Base-by-base conservation (phyloP, 2,113 vertebrate species). In the Leptosomus discolor region DNA sequence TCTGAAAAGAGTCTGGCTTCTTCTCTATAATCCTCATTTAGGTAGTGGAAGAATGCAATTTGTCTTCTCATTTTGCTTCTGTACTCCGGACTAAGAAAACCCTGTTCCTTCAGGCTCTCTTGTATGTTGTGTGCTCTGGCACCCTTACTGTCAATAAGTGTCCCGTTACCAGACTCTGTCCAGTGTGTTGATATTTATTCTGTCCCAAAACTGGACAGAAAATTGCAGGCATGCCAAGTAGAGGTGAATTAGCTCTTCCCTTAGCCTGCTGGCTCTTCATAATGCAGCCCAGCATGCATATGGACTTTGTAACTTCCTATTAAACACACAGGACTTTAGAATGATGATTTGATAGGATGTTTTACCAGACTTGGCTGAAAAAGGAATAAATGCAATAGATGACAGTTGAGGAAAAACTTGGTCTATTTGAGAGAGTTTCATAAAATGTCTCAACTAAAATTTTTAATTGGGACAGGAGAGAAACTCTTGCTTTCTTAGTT, bases 121-220 rank as follows among this genome's bases (percentile, higher is more conserved):
- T 41, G 4, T 39, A 11, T 7, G 5, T 54, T 64, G 8, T 21
- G 9, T 64, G 11, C 45, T 90, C 58, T 65, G 12, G 19, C 11
- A 48, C 7, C 5, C 3, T 4, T 75, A 60, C 8, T 1, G 1
- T 64, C 48, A 2, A 0, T 36, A 71, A 83, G 24, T 4, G 5
- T 69, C 22, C 5, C 16, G 82, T 74, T 41, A 37, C 15, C 74
- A 78, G n/a, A 32, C 12, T 69, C 41, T 71, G 6, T 51, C 48
- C n/a, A 26, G 32, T n/a, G 39, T 36, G 9, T 12, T 60, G 41
- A 21, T 45, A 45, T 19, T 56, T 81, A 3, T 90, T 80, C 34
- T 73, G 7, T 19, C 19, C 29, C 29, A 67, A 12, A 90, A 57
- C 9, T 18, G 50, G 23, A 64, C 34, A 87, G 21, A 81, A 51